These are phyloP conservation scores for Diceros bicornis DNA, from an alignment of 2,797 vertebrate genomes.

Conservation along the genomic window DNA sequence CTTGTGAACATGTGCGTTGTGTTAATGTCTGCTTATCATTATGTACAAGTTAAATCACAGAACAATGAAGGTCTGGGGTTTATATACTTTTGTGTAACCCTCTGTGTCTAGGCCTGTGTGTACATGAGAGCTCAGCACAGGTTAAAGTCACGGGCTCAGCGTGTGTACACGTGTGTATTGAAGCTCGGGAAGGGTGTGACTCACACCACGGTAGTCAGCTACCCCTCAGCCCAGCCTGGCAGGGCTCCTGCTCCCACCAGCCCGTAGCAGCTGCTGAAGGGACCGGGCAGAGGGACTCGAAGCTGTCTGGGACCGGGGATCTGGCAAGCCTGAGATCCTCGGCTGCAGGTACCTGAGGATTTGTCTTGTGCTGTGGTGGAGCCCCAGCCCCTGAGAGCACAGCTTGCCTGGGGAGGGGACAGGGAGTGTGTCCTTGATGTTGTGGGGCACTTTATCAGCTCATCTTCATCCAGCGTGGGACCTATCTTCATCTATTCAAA, in stretches of 20 bases:
- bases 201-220: not conserved
- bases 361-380: not conserved
- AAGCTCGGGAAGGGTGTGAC: not conserved
- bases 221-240: not conserved
- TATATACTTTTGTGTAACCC: too few species aligned
- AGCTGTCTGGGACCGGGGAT: not conserved
- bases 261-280: slow-evolving; percentile 24
- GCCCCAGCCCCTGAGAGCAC: not conserved
- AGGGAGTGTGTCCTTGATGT: not conserved
- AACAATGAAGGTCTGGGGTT: not conserved
- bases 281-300: slow-evolving; percentile 46
- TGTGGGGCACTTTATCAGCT: not conserved
- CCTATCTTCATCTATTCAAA: slow-evolving; percentile 53
- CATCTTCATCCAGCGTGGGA: slow-evolving; percentile 34
- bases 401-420: not conserved
- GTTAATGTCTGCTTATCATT: not conserved
- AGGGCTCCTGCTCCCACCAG: not conserved
- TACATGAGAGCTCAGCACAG: not conserved
- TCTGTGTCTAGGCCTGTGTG: not conserved
- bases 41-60: not conserved
- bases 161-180: not conserved
- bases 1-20: not conserved
- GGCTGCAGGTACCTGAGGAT: not conserved
- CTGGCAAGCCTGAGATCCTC: not conserved
- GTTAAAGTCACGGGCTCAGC: not conserved